These are phyloP conservation scores for Theodoxus fluviatilis DNA, from an alignment of 2,888 invertebrate species.

Conservation along the genomic window DNA sequence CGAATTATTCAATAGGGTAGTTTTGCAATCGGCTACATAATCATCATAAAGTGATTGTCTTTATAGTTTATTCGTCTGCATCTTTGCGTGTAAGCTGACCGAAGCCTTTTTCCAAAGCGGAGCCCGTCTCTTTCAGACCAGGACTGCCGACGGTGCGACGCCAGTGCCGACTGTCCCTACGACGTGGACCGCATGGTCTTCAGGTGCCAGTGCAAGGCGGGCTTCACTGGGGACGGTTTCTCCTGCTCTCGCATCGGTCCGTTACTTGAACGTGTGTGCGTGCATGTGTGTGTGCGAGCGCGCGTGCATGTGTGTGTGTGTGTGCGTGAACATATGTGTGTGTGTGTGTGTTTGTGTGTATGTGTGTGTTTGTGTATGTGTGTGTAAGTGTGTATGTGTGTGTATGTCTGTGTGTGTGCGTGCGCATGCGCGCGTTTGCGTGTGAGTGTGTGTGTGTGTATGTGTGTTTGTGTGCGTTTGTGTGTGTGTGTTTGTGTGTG, in stretches of 20 bases:
- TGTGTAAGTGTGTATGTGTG: neutral
- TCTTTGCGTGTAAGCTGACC: too few species aligned
- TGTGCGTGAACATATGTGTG: conserved; percentile 11
- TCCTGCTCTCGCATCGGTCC: conserved; percentile 72
- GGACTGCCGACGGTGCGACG: conserved; percentile 69
- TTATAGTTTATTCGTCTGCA: too few species aligned
- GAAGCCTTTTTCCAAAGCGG: too few species aligned
- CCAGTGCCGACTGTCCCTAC: conserved; percentile 72
- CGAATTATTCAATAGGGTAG: too few species aligned
- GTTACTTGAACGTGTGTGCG: conserved; percentile 25
- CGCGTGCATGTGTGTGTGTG: neutral
- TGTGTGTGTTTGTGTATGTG: neutral
- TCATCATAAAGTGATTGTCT: too few species aligned
- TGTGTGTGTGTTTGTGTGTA: neutral
- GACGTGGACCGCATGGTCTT: conserved; percentile 65
- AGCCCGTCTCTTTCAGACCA: conserved; percentile 18
- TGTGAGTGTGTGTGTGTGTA: conserved; percentile 13
- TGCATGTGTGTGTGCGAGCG: neutral
- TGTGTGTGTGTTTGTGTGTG: conserved; percentile 5
- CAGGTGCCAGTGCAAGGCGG: conserved; percentile 76
- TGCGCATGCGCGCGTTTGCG: neutral
- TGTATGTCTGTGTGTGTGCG: neutral
- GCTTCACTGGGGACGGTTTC: conserved; percentile 73
- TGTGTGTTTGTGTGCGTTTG: conserved; percentile 14
- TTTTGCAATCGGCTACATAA: too few species aligned